These are phyloP conservation scores for Myodes glareolus DNA, from an alignment of 2,113 vertebrate species.

Conservation along the genomic window DNA sequence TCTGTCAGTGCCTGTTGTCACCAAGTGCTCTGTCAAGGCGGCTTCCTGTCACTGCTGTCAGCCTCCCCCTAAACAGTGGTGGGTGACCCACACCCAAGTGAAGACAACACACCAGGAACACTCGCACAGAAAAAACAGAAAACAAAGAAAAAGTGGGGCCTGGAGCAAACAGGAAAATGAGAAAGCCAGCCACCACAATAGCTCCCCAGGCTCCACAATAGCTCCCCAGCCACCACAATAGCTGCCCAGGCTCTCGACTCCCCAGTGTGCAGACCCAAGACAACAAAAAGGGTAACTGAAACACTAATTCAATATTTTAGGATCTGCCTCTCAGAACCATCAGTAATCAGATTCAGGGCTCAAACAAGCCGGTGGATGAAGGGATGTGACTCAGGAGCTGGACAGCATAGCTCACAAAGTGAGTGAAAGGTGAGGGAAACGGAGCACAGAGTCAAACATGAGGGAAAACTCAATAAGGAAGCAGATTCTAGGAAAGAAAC, in stretches of 20 bases:
- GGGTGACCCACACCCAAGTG: neutral
- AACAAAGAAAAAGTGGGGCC: too few species aligned
- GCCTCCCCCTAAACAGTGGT: neutral
- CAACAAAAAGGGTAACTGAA: too few species aligned
- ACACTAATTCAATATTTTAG: too few species aligned
- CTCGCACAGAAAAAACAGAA: neutral
- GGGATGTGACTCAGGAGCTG: neutral
- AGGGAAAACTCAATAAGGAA: too few species aligned
- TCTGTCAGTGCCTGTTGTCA: rapidly evolving
- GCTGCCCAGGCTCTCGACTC: neutral
- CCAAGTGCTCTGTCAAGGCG: too few species aligned
- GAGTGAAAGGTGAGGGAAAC: neutral
- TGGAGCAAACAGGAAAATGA: too few species aligned
- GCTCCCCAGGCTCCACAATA: neutral
- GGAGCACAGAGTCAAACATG: neutral
- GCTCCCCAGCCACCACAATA: neutral
- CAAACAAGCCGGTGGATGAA: neutral
- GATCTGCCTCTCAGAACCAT: too few species aligned
- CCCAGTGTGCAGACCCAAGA: neutral
- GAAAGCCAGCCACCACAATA: neutral
- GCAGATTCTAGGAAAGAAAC: neutral
- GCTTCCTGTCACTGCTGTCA: neutral
- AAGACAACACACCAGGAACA: neutral
- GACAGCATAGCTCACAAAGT: neutral
- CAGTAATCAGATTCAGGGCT: neutral